A percentile compares a stretch with the other conserved stretches of the same genome.
phyloP scores from a whole-genome alignment of 2,113 vertebrate species.

The Pholis gunnellus region DNA sequence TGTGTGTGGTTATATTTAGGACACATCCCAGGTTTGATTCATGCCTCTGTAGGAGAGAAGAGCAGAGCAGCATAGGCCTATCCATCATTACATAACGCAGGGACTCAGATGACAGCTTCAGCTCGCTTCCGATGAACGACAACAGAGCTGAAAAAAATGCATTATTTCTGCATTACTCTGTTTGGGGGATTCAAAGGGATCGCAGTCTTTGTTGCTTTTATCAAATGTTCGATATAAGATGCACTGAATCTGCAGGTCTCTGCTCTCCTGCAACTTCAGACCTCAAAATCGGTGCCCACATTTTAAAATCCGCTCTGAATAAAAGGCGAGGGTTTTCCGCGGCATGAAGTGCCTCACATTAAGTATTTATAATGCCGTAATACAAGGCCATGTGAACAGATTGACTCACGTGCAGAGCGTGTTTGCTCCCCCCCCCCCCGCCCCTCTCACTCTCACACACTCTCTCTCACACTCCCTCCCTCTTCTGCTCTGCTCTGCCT shows the following conservation, averaged over 20 bases:
- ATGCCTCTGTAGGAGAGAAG: slow-evolving; percentile 45
- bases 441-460: slow-evolving; percentile 23
- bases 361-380: slow-evolving; percentile 70
- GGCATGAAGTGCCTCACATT: slow-evolving; percentile 30
- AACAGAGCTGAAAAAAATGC: slow-evolving; percentile 36
- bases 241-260: neutral
- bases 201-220: neutral
- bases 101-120: slow-evolving; percentile 65
- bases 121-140: slow-evolving; percentile 28
- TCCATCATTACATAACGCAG: slow-evolving; percentile 71
- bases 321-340: slow-evolving; percentile 8
- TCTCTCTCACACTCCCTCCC: slow-evolving; percentile 41
- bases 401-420: slow-evolving; percentile 76
- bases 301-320: slow-evolving; percentile 9
- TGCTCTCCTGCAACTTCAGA: slow-evolving; percentile 5
- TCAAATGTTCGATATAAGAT: neutral
- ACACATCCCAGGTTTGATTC: slow-evolving; percentile 63
- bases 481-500: slow-evolving; percentile 58
- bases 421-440: slow-evolving; percentile 50
- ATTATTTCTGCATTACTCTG: slow-evolving; percentile 23
- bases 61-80: slow-evolving; percentile 40
- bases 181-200: neutral
- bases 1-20: slow-evolving; percentile 52
- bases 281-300: neutral
- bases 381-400: slow-evolving; percentile 77